phyloP scores from a whole-genome alignment of 1,140 invertebrate genomes.

The Heliothis virescens region DNA sequence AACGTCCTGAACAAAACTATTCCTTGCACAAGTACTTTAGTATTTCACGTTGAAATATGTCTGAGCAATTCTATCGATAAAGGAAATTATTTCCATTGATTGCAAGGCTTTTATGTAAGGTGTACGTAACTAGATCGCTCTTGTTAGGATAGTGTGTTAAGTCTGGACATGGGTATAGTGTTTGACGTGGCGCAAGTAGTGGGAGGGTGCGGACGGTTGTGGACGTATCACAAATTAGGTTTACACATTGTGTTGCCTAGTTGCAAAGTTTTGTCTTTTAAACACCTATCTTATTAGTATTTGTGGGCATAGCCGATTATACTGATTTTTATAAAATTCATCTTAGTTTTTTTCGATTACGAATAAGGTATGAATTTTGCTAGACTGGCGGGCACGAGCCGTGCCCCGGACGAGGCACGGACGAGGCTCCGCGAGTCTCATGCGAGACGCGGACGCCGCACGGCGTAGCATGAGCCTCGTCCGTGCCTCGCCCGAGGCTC shows the following conservation, averaged over 20 bases:
- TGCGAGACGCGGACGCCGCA: no score
- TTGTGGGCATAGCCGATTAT: no score
- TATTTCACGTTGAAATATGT: neutral
- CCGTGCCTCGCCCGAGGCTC: no score
- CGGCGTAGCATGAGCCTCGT: no score
- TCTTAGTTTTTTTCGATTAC: no score
- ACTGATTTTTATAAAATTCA: no score
- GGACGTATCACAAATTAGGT: neutral
- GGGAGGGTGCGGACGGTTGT: no score
- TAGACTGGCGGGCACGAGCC: no score
- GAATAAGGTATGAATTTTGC: no score
- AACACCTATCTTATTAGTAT: no score
- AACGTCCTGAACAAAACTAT: constrained; percentile 20
- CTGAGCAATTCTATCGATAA: constrained; percentile 9
- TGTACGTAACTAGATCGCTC: constrained; percentile 12
- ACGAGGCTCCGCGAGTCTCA: no score
- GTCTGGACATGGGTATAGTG: constrained; percentile 6
- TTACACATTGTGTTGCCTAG: neutral
- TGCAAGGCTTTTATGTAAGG: constrained; percentile 22
- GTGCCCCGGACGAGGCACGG: no score
- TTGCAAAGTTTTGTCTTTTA: neutral
- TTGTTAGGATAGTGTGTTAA: constrained; percentile 23
- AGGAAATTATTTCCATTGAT: constrained; percentile 28
- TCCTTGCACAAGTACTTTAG: constrained; percentile 26
- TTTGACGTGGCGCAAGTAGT: neutral